Evolutionary conservation across 2,113 vertebrate species (phyloP), one percentile per base, ranked within the genome.

Genomic region (Formicarius rufipectus): DNA sequence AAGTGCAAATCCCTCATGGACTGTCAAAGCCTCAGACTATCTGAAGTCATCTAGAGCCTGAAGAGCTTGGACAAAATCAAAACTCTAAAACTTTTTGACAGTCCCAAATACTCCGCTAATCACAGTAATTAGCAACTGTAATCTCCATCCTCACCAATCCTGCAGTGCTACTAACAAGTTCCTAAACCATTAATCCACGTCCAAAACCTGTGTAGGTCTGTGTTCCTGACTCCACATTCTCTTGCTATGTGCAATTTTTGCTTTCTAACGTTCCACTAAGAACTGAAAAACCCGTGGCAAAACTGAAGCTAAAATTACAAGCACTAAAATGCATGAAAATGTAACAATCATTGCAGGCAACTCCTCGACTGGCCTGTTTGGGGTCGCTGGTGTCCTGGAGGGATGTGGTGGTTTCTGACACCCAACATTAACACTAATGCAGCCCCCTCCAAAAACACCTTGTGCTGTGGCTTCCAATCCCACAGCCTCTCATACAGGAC

Each of bases 401-500:
- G 9, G 40, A 27, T 1, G 14, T 23, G 71, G 10, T 0, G 1
- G 42, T 50, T 78, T 63, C 55, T 47, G n/a, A 33, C 35, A 39
- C 35, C 60, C 50, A 3, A 0, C 7, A 2, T 80, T 12, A 33
- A 37, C 5, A 1, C 37, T 12, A 31, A 53, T 11, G 12, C 58
- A 59, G 25, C 11, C 37, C 53, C 47, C 39, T 69, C 79, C 55
- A 66, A 53, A 73, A 82, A 5, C 33, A 74, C 8, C 44, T 50
- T 5, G 4, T 14, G 53, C 49, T 83, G 64, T 39, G 25, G 45
- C 9, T 80, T 42, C 14, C 49, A 67, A 19, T 47, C 49, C 45
- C n/a, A 37, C 22, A 52, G 63, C 37, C 90, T 37, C 75, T 56
- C 37, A n/a, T n/a, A n/a, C n/a, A 52, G 62, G 85, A 72, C 21